Base-by-base conservation (phyloP, 2,888 invertebrate genomes). In the Dryomyza anilis region DNA sequence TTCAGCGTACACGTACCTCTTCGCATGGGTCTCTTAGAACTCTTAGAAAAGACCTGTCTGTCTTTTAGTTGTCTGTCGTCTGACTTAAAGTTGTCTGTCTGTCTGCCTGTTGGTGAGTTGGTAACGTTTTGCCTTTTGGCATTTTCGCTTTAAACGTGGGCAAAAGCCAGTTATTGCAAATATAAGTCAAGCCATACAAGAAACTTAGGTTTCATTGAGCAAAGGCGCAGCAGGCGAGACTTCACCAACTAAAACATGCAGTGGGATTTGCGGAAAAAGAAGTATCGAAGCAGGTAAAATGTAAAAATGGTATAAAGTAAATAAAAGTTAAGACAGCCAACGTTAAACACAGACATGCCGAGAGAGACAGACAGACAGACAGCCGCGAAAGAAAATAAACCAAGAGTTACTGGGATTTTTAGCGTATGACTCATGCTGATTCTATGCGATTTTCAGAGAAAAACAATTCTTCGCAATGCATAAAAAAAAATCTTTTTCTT, bases 121-220 rank as follows among this genome's bases (percentile, higher is more conserved):
- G 16, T 55, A 33, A 19, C 14, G 45, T 58, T 50, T 60, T 25
- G 36, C n/a, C 36, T 39, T 48, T 52, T 12, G 33, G 16, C 27
- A 19, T 23, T 33, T 36, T 16, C 27, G 23, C 19, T 52, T 50
- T 59, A n/a, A 48, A 48, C 14, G n/a, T 16, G 36, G n/a, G 36
- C 60, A 50, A 23, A 36, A 19, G 8, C 27, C 16, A 50, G 12
- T 21, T 14, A 39, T 39, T 3, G 14, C 12, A 50, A 50, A 58
- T 43, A 46, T 27, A 57, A 57, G 57, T 39, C 57, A 39, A 57
- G 30, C 45, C 45, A 29, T 58, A 55, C 21, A 21, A 50, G 48
- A 12, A 39, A 39, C 14, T 19, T 23, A 50, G 19, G 19, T 23
- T 12, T 21, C 12, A 48, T 21, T 1, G 12, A 50, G 12, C 19